phyloP scores from a whole-genome alignment of 2,797 vertebrate species.

The Caiman crocodilus region DNA sequence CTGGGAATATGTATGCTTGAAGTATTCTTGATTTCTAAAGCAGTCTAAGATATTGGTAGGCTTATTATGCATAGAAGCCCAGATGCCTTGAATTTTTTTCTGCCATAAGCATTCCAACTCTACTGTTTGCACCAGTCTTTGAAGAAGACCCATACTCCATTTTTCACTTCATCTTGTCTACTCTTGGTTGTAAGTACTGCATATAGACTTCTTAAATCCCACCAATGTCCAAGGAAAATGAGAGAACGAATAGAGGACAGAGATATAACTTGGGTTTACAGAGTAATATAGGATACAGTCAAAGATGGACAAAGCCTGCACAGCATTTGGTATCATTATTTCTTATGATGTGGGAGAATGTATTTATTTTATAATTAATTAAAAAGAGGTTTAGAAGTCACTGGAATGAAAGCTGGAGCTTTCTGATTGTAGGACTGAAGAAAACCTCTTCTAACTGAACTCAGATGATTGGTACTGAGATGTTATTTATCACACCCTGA shows the following conservation, averaged over 20 bases:
- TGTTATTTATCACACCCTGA: not conserved
- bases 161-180: not conserved
- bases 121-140: not conserved
- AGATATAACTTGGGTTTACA: not conserved
- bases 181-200: not conserved
- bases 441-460: not conserved
- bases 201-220: not conserved
- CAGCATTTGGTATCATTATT: not conserved
- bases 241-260: not conserved
- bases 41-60: not conserved
- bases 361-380: not conserved
- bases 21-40: not conserved
- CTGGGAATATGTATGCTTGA: not conserved
- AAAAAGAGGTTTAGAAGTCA: not conserved
- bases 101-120: not conserved
- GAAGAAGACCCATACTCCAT: not conserved
- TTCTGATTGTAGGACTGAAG: not conserved
- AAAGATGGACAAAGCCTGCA: not conserved
- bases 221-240: not conserved
- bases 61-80: not conserved
- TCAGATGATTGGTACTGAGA: not conserved
- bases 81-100: not conserved
- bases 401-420: not conserved
- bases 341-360: not conserved
- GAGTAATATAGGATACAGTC: not conserved